These are phyloP conservation scores for Brachionus sp. DNA, from an alignment of 1,140 invertebrate genomes.

Conservation along the genomic window DNA sequence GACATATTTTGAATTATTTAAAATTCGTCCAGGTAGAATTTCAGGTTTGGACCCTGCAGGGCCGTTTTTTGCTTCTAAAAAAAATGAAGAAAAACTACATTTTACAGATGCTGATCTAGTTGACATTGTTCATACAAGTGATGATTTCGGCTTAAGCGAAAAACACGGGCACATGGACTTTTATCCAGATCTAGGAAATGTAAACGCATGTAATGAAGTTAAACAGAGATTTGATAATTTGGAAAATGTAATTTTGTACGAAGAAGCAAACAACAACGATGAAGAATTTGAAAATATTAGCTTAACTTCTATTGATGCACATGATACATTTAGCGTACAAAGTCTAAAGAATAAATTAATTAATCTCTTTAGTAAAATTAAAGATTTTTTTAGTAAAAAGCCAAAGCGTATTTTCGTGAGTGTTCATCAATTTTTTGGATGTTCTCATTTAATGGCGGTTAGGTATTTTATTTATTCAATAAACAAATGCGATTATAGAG, in stretches of 20 bases:
- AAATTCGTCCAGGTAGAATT: background rate
- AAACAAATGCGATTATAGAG: constrained; percentile 28
- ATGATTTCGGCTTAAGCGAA: constrained; percentile 17
- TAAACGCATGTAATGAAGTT: constrained; percentile 28
- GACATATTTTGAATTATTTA: background rate
- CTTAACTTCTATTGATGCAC: background rate
- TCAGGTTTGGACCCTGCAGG: constrained; percentile 43
- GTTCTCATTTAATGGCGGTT: constrained; percentile 32
- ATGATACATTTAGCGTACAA: background rate
- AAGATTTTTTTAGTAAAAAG: background rate
- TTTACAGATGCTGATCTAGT: constrained; percentile 29
- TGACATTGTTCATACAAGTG: constrained; percentile 30
- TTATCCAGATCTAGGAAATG: constrained; percentile 26
- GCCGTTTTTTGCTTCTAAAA: constrained; percentile 12
- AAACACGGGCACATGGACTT: constrained; percentile 41
- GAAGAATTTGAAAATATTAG: background rate
- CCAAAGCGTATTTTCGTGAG: background rate
- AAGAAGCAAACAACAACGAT: background rate
- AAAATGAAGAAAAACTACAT: background rate
- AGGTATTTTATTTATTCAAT: constrained; percentile 43
- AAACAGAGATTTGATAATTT: constrained; percentile 10
- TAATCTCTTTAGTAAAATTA: background rate
- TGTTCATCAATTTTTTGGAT: constrained; percentile 37
- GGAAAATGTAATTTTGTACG: constrained; percentile 39
- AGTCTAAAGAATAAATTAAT: background rate